Conservation (phyloP, 1,140 invertebrate genomes). For the Aphelinus certus region DNA sequence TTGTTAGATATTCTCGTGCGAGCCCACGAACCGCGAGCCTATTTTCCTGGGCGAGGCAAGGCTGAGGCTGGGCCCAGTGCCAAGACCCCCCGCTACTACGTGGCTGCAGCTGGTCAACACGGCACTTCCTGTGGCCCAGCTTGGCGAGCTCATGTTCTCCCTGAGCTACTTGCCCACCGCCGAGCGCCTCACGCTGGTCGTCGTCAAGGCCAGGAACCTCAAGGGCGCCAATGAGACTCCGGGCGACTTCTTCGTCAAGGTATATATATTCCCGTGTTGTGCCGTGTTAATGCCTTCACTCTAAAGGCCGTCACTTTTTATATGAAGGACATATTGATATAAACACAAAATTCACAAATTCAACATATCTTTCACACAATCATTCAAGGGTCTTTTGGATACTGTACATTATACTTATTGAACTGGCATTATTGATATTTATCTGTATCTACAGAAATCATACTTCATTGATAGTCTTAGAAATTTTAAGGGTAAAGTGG, state of each 20-base stretch:
- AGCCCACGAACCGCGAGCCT: constrained; percentile 42
- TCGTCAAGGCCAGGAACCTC: constrained; percentile 70
- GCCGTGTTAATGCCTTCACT: neutral
- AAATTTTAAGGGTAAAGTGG: no score
- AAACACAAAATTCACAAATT: no score
- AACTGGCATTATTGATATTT: no score
- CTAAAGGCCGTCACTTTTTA: neutral
- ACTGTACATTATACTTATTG: no score
- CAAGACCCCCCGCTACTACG: constrained; percentile 64
- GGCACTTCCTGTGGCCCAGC: constrained; percentile 69
- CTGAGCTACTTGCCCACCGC: constrained; percentile 70
- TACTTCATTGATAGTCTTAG: no score
- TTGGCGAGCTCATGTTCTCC: constrained; percentile 71
- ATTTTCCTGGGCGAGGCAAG: constrained; percentile 61
- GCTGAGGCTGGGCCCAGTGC: constrained; percentile 64
- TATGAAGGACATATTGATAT: neutral
- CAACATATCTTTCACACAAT: no score
- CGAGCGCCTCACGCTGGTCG: constrained; percentile 69
- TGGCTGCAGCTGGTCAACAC: constrained; percentile 66
- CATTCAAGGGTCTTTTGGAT: no score
- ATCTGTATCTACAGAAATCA: no score
- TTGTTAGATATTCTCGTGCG: constrained; percentile 56
- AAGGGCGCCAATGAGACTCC: constrained; percentile 50
- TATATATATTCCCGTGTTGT: constrained; percentile 41
- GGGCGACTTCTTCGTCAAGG: constrained; percentile 62